A percentile compares a stretch with the other conserved stretches of the same genome.
phyloP scores from a whole-genome alignment of 1,140 invertebrate species.

The Metaphire vulgaris region DNA sequence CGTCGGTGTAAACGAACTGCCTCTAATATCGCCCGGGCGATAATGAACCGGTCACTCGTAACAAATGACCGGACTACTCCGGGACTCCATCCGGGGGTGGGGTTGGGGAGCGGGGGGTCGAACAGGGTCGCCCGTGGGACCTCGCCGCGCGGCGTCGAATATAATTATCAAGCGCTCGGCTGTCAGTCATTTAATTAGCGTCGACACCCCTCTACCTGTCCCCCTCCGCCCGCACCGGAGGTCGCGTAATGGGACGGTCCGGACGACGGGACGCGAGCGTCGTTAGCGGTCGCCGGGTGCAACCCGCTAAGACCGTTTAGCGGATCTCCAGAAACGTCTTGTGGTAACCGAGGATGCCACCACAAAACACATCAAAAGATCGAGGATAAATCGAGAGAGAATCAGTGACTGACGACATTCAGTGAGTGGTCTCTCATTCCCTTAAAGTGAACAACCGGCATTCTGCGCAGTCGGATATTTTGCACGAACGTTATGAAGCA shows the following conservation, averaged over 20 bases:
- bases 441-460: too few relatives aligned
- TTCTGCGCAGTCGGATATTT: too few relatives aligned
- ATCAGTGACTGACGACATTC: too few relatives aligned
- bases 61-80: slow-evolving; percentile 2
- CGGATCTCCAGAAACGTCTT: too few relatives aligned
- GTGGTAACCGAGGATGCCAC: too few relatives aligned
- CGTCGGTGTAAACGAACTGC: background rate
- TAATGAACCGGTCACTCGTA: background rate
- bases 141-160: background rate
- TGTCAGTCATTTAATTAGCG: background rate
- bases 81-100: background rate
- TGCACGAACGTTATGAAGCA: too few relatives aligned
- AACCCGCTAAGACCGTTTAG: too few relatives aligned
- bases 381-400: too few relatives aligned
- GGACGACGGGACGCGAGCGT: too few relatives aligned
- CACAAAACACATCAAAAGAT: too few relatives aligned
- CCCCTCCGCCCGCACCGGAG: too few relatives aligned
- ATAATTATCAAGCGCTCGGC: background rate
- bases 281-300: background rate
- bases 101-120: background rate
- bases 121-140: background rate
- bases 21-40: background rate
- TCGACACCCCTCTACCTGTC: background rate
- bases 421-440: too few relatives aligned
- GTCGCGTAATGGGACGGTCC: background rate